phyloP scores from a whole-genome alignment of 2,797 vertebrate genomes.

The Acipenser ruthenus region DNA sequence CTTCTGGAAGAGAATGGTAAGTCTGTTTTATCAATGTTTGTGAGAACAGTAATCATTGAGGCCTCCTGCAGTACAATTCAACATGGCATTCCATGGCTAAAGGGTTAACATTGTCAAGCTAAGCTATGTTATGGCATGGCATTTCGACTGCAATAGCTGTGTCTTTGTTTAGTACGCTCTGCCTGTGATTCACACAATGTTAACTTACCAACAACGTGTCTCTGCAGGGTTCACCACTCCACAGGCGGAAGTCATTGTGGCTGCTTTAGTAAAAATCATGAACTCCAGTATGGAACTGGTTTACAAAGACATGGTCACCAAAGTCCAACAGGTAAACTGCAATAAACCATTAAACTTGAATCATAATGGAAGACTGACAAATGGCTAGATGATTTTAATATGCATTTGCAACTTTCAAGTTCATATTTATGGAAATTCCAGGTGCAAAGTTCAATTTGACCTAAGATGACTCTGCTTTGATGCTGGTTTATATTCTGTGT shows the following conservation, averaged over 20 bases:
- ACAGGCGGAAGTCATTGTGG: constrained; percentile 81
- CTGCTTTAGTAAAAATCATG: constrained; percentile 71
- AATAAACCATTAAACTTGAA: background rate
- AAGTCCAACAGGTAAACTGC: constrained; percentile 80
- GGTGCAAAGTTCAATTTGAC: too few species aligned
- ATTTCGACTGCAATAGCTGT: background rate
- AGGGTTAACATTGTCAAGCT: background rate
- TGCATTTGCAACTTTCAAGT: too few species aligned
- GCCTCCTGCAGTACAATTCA: too few species aligned
- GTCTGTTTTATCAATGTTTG: constrained; percentile 6
- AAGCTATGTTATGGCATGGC: background rate
- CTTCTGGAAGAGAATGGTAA: constrained; percentile 82
- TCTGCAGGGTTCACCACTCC: constrained; percentile 69
- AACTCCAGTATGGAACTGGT: constrained; percentile 77
- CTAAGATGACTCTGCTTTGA: too few species aligned
- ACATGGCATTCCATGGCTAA: background rate
- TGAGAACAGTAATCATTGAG: too few species aligned
- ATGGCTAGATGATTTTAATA: too few species aligned
- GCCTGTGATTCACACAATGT: background rate
- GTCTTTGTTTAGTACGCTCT: too few species aligned
- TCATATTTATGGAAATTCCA: too few species aligned
- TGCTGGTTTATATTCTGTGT: too few species aligned
- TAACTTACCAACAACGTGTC: constrained; percentile 9
- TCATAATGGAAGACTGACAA: too few species aligned
- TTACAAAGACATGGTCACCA: constrained; percentile 88